These are phyloP conservation scores for Rhopalosiphum padi DNA, from an alignment of 1,140 invertebrate genomes.

Conservation along the genomic window DNA sequence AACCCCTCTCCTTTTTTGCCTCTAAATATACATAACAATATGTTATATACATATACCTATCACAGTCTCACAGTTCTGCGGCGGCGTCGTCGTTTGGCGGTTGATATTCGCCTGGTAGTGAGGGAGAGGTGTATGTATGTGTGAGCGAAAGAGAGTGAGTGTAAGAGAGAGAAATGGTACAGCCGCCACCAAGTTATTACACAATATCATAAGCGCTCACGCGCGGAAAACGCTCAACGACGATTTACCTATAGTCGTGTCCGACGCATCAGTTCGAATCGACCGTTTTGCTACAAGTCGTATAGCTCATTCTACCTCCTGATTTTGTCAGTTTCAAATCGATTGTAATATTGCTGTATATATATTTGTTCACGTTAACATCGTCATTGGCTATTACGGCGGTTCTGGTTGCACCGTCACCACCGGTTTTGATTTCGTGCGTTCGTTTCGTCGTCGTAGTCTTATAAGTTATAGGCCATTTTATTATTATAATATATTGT, in stretches of 20 bases:
- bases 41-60: not conserved
- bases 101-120: not conserved
- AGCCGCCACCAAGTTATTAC: not conserved
- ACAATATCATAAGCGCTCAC: not conserved
- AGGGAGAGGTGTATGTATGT: not conserved
- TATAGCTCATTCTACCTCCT: not conserved
- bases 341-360: not conserved
- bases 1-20: not conserved
- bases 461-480: not conserved
- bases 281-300: slow-evolving; percentile 12
- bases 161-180: not conserved
- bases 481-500: not conserved
- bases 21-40: not conserved
- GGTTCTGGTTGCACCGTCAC: not conserved
- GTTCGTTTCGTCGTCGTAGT: not conserved
- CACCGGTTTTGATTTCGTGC: slow-evolving; percentile 9
- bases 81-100: not conserved
- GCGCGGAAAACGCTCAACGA: slow-evolving; percentile 8
- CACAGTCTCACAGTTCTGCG: not conserved
- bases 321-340: not conserved
- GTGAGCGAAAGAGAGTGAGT: not conserved
- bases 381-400: not conserved
- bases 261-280: slow-evolving; percentile 34
- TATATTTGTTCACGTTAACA: not conserved
- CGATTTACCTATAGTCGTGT: slow-evolving; percentile 21